Conservation (phyloP, 1,140 invertebrate genomes). For the Trachelipus rathkii region DNA sequence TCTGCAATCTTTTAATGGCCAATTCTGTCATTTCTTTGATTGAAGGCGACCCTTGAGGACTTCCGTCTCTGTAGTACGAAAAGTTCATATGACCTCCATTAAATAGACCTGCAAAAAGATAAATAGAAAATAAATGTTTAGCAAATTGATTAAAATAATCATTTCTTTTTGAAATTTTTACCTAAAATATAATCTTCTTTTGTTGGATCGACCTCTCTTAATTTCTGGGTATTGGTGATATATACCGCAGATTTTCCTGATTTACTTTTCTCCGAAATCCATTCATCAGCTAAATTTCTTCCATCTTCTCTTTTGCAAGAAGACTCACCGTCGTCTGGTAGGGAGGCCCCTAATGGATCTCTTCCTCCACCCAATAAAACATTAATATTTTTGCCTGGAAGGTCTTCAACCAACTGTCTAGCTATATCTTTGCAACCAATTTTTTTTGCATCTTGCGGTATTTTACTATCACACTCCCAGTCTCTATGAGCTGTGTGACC, state of each 20-base stretch:
- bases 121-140: no score
- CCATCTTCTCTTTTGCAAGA: constrained; percentile 55
- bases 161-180: no score
- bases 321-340: not conserved
- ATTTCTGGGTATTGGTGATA: no score
- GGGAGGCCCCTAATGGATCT: constrained; percentile 17
- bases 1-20: constrained; percentile 19
- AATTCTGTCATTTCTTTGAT: constrained; percentile 18
- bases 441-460: not conserved
- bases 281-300: constrained; percentile 61
- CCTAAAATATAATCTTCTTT: no score
- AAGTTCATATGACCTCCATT: no score
- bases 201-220: no score
- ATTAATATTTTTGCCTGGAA: constrained; percentile 68
- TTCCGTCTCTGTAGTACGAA: no score
- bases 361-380: constrained; percentile 51
- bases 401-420: constrained; percentile 66
- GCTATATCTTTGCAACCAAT: constrained; percentile 68
- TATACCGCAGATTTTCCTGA: constrained; percentile 48
- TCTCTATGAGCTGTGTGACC: constrained; percentile 65
- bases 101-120: no score
- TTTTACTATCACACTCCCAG: constrained; percentile 66
- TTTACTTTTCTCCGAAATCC: constrained; percentile 57
- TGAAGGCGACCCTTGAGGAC: no score
- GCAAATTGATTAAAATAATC: no score